phyloP scores from a whole-genome alignment of 2,113 vertebrate genomes.

The Stictonetta naevosa region DNA sequence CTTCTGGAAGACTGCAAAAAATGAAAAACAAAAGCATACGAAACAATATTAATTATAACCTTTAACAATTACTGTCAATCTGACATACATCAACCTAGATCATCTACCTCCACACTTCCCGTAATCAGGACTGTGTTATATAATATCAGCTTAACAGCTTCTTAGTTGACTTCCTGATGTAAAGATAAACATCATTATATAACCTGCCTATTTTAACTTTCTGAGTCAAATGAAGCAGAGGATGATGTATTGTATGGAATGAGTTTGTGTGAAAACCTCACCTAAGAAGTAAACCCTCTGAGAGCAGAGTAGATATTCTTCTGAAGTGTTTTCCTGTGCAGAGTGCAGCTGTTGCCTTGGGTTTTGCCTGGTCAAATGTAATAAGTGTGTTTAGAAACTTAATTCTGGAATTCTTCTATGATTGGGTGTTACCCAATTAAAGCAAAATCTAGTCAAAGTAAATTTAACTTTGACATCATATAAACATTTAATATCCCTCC shows the following conservation, averaged over 20 bases:
- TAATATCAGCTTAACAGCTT: slow-evolving; percentile 65
- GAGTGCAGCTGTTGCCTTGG: not conserved
- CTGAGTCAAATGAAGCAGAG: slow-evolving; percentile 38
- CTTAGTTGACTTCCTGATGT: slow-evolving; percentile 64
- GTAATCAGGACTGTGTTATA: slow-evolving; percentile 35
- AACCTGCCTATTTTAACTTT: slow-evolving; percentile 59
- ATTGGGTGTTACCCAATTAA: not conserved
- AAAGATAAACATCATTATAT: slow-evolving; percentile 70
- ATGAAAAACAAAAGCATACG: not conserved
- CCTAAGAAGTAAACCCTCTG: not conserved
- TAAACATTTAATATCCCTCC: not conserved
- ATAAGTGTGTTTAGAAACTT: not conserved
- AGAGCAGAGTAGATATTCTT: accelerated
- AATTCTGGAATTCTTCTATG: not conserved
- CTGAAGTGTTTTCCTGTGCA: not conserved
- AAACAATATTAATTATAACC: not conserved
- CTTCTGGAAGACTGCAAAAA: not conserved
- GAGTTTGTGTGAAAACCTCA: not conserved
- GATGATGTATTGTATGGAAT: not conserved
- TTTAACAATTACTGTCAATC: slow-evolving; percentile 2
- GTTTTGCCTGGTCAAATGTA: not conserved
- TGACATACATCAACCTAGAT: not conserved
- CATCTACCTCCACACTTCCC: slow-evolving; percentile 59
- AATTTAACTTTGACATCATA: not conserved
- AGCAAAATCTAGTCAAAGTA: not conserved